Percentiles rank a stretch among this genome's conserved stretches.
phyloP scores from a whole-genome alignment of 2,797 vertebrate genomes.

The Lepilemur ruficaudatus region DNA sequence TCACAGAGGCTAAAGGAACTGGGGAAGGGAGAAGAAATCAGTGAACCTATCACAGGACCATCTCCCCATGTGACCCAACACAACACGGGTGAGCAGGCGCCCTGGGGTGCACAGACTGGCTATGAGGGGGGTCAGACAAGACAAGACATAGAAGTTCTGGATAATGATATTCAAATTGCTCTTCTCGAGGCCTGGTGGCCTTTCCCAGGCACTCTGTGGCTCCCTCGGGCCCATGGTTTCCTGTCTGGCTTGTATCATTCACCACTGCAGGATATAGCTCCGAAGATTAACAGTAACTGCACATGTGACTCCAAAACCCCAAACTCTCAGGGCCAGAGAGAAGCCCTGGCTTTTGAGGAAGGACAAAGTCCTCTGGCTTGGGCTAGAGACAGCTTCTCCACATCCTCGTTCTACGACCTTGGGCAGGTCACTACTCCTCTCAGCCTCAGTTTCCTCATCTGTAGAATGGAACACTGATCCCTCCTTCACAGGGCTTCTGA shows the following conservation, averaged over 20 bases:
- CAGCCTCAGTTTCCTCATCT: background rate
- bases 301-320: background rate
- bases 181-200: background rate
- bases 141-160: background rate
- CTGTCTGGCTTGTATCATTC: background rate
- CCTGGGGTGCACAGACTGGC: background rate
- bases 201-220: background rate
- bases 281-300: background rate
- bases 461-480: background rate
- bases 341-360: background rate
- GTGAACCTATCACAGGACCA: fast-evolving
- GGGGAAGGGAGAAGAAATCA: too few relatives aligned
- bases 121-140: background rate
- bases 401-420: background rate
- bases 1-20: background rate
- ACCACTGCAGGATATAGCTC: background rate
- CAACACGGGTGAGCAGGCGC: background rate
- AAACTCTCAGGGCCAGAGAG: background rate
- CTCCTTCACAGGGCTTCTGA: background rate
- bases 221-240: conserved; percentile 11
- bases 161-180: background rate
- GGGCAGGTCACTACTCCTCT: background rate
- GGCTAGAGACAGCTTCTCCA: background rate
- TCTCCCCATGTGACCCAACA: background rate
- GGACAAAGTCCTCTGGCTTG: too few relatives aligned